Evolutionary conservation across 1,140 invertebrate species (phyloP).

Genomic region (Drosophila azteca): DNA sequence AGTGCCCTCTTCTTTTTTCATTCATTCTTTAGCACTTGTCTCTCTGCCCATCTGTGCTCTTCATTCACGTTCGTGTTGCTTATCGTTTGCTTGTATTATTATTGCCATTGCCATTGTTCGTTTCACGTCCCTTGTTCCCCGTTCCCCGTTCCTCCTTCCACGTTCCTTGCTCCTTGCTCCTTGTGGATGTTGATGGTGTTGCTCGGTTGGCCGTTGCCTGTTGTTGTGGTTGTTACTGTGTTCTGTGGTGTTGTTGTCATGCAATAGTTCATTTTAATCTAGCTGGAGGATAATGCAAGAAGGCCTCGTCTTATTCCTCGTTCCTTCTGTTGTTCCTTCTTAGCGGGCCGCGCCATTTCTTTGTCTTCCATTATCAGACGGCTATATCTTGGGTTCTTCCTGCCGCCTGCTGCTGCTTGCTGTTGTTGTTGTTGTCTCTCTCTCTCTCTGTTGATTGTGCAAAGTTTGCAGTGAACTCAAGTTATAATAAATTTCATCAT

Average conservation of each 20-base stretch:
- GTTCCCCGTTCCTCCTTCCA: constrained; percentile 13
- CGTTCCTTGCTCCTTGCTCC: constrained; percentile 2
- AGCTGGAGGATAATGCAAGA: constrained; percentile 80
- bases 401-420: neutral
- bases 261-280: constrained; percentile 83
- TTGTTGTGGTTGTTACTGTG: constrained; percentile 18
- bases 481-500: constrained; percentile 75
- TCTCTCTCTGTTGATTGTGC: constrained; percentile 48
- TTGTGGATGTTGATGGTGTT: constrained; percentile 22
- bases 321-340: neutral
- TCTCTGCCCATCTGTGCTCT: constrained; percentile 25
- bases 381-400: constrained; percentile 46
- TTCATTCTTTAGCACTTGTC: constrained; percentile 68
- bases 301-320: constrained; percentile 49
- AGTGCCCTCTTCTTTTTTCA: constrained; percentile 32
- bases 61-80: constrained; percentile 71
- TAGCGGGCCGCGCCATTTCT: constrained; percentile 32
- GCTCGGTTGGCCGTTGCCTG: constrained; percentile 8
- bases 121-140: too few species aligned
- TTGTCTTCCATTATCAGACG: constrained; percentile 63
- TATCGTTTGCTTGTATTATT: constrained; percentile 80
- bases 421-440: constrained; percentile 11
- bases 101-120: constrained; percentile 73
- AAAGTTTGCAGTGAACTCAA: constrained; percentile 68
- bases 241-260: constrained; percentile 55